Conservation (phyloP, 2,888 invertebrate genomes). For the Pterostichus niger region DNA sequence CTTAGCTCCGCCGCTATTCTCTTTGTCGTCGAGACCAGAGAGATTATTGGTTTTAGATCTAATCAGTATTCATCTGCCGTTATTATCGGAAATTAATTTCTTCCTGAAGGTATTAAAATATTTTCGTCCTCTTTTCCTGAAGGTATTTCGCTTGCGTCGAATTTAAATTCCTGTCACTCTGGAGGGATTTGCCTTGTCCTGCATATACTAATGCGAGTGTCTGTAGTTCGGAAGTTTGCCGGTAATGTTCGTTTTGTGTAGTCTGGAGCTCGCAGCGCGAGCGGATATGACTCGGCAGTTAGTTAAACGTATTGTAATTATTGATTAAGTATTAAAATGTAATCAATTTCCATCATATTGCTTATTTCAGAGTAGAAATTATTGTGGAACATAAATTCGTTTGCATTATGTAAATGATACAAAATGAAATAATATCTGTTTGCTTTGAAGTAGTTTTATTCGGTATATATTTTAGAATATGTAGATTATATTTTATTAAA, state of each 20-base stretch:
- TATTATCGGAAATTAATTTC: slow-evolving; percentile 63
- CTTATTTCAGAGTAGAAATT: neutral
- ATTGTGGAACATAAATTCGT: neutral
- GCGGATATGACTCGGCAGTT: slow-evolving; percentile 43
- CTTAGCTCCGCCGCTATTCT: slow-evolving; percentile 8
- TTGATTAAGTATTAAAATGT: slow-evolving; percentile 27
- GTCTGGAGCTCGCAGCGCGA: neutral
- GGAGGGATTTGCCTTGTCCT: slow-evolving; percentile 1
- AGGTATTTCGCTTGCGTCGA: neutral
- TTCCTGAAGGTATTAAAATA: slow-evolving; percentile 55
- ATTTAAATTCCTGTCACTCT: slow-evolving; percentile 9
- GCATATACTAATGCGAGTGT: neutral
- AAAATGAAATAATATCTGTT: slow-evolving; percentile 38
- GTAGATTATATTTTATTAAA: too few relatives aligned
- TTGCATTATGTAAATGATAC: neutral
- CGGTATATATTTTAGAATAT: too few relatives aligned
- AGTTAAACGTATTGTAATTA: slow-evolving; percentile 41
- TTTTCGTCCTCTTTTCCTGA: slow-evolving; percentile 14
- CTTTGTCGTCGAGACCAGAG: neutral
- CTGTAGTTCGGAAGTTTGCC: slow-evolving; percentile 13
- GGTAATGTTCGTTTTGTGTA: slow-evolving; percentile 42
- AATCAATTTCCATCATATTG: slow-evolving; percentile 21
- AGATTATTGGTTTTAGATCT: slow-evolving; percentile 54
- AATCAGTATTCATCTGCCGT: slow-evolving; percentile 52
- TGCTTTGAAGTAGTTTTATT: too few relatives aligned